phyloP scores from a whole-genome alignment of 2,797 vertebrate species.

The Pangasius mekongensis region DNA sequence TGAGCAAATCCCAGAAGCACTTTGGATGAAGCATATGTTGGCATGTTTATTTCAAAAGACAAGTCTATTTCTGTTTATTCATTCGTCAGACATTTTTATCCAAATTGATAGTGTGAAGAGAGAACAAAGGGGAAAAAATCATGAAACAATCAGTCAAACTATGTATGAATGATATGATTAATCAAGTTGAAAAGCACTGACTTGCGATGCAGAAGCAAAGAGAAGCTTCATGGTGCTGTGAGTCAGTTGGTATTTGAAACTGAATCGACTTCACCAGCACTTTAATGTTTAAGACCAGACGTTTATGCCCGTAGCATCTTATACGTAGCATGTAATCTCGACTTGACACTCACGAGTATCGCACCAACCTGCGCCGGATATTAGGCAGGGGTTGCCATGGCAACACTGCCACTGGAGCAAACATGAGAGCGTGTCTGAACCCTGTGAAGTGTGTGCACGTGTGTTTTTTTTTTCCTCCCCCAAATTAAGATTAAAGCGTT shows the following conservation, averaged over 20 bases:
- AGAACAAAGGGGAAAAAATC: not conserved
- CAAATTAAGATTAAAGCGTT: conserved; percentile 24
- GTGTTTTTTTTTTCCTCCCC: not conserved
- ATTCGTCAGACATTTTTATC: not conserved
- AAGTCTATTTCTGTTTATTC: not conserved
- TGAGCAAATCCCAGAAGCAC: not conserved
- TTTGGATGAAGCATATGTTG: not conserved
- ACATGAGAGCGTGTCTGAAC: conserved; percentile 5
- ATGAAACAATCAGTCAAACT: not conserved
- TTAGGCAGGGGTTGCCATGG: conserved; percentile 25
- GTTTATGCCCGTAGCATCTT: not conserved
- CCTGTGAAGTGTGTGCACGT: conserved; percentile 9
- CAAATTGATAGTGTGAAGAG: not conserved
- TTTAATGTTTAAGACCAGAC: conserved; percentile 1
- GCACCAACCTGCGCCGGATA: conserved; percentile 14
- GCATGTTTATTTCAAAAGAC: not conserved
- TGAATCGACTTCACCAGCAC: conserved; percentile 3
- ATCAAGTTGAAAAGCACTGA: not conserved
- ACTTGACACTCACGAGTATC: conserved; percentile 14
- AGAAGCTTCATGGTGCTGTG: not conserved
- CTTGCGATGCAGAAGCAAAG: not conserved
- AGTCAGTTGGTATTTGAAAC: not conserved
- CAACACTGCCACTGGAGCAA: conserved; percentile 10
- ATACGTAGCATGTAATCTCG: conserved; percentile 9
- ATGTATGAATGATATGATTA: not conserved